Base-by-base conservation (phyloP, 1,140 invertebrate genomes). In the Trinorchestia longiramus region DNA sequence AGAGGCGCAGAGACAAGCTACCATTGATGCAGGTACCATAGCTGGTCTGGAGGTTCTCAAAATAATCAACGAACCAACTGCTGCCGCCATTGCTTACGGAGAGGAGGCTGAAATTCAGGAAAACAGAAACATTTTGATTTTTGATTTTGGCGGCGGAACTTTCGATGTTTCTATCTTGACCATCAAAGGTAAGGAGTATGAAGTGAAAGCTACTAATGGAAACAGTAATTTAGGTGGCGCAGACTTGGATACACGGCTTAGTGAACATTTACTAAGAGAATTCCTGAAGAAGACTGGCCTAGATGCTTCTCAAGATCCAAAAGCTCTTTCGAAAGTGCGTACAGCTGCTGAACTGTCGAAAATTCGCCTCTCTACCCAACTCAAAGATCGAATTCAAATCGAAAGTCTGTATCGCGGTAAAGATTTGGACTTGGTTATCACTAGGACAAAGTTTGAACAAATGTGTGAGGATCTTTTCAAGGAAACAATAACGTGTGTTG, bases 251-350 rank as follows among this genome's bases (percentile, higher is more conserved):
- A 99, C 99, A 97, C 98, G 99, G 96, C 99, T 99, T 0, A 99
- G 99, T 99, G 99, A 99, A 97, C 99, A 99, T 97, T 99, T 99
- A 97, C 99, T 99, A 97, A 99, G 99, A 97, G 97, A 99, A 97
- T 99, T 99, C 98, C 99, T 99, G 98, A 99, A 99, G 98, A 99
- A 99, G 98, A 99, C 99, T 98, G 99, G 99, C 97, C 99, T 99
- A 97, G 99, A 99, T 97, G 99, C 99, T 97, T 98, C 99, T 96
- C 99, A 99, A 97, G 99, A 99, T 97, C 97, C 99, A 97, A 98
- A 99, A 97, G 99, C 99, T 97, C 87, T 43, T 23, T 47, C 45
- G 23, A 96, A 99, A 97, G 98, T 99, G 96, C 98, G 99, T 97
- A 98, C 99, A 97, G 99, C 99, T 97, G 99, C 99, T 40, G 99